Base-by-base conservation (phyloP, 2,888 invertebrate species). In the Ceramica pisi region DNA sequence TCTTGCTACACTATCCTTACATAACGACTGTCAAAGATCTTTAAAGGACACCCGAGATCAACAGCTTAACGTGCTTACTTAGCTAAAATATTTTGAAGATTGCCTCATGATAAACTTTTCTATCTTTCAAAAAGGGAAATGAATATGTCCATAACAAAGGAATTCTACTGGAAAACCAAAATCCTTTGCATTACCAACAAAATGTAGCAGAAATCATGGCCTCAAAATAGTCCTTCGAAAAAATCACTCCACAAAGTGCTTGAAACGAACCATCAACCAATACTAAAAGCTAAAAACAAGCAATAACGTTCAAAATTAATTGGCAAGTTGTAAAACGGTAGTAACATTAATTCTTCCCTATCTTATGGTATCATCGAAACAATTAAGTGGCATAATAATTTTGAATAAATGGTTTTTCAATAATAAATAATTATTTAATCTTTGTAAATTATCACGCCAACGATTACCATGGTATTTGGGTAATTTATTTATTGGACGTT, bases 391-490 rank as follows among this genome's bases (percentile, higher is more conserved):
- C 48, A 26, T 53, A 51, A 79, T 78, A 46, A 78, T 64, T 56
- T 78, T 38, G 8, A 68, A 83, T 73, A 68, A 71, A 75, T 81
- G 63, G 60, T 67, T 65, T 53, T 76, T 71, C 70, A 73, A 81
- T 81, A 73, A 23, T 41, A 61, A 74, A 71, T 66, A 62, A 79
- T 68, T 82, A 57, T 69, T 74, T 46, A 63, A 69, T 74, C 23
- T 65, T 23, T 51, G 48, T 61, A 72, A 67, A 79, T 67, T 67
- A 48, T 62, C 53, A 48, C 35, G 55, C 21, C 48, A 65, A 31
- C 46, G 23, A 41, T 55, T 66, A 51, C 21, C 0, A 6, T 21
- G 23, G 16, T 23, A 48, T 26, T 44, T 14, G 14, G n/a, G 21
- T 26, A 50, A 71, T 71, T 26, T 46, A 50, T 61, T 60, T 19